Evolutionary conservation across 1,140 invertebrate species (phyloP), one percentile per base, ranked within the genome.

Genomic region (Sitodiplosis mosellana): DNA sequence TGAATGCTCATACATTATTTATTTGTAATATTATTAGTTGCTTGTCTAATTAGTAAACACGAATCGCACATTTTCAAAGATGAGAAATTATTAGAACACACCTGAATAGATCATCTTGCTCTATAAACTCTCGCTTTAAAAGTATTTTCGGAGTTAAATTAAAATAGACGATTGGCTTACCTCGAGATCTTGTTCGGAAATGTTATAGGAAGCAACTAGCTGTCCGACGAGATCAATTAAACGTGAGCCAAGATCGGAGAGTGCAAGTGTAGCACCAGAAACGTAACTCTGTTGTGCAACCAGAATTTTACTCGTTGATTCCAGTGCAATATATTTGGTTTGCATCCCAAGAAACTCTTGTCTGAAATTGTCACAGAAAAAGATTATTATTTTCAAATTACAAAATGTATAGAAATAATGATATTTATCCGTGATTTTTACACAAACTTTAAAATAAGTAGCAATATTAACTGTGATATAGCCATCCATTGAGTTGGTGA

Each of bases 131-230:
- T 36, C 34, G 10, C 10, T n/a, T 11, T 10, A 11, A n/a, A 36
- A 36, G 34, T 36, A n/a, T 36, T 36, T 36, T 36, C 34, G 10
- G n/a, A n/a, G n/a, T 36, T 36, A 11, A 11, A 36, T 10, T n/a
- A n/a, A n/a, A 36, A 36, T n/a, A n/a, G n/a, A n/a, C n/a, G n/a
- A n/a, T n/a, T 14, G 18, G 57, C 51, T 60, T 64, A 82, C 81
- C 69, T 83, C 80, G 21, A 84, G 63, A 63, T 81, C 80, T 56
- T 82, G 76, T 52, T 76, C 73, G 10, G 82, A 81, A 57, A 87
- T 81, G 53, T 70, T 72, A 60, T 85, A 85, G 11, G 78, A 77
- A 47, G 67, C 69, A 33, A 80, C 73, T 48, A 86, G 68, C 57
- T 83, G 77, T 57, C 79, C 77, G 4, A 81, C 73, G 10, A 86